phyloP scores from a whole-genome alignment of 2,113 vertebrate species.

The Periophthalmus modestus region DNA sequence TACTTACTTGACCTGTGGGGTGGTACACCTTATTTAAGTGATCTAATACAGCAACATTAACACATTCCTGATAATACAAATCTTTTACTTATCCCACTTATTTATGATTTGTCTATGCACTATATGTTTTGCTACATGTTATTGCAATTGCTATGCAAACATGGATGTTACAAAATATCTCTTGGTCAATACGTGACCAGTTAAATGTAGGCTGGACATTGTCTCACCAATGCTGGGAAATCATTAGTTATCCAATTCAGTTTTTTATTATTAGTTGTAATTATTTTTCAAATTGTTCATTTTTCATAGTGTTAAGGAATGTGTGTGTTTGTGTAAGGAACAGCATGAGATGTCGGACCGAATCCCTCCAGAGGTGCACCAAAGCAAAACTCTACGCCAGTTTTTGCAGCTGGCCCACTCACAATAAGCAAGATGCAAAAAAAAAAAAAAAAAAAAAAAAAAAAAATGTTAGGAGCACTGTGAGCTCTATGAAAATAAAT shows the following conservation, averaged over 20 bases:
- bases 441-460: not conserved
- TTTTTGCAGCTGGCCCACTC: conserved; percentile 55
- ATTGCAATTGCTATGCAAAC: not conserved
- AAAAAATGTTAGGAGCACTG: not conserved
- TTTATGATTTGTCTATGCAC: not conserved
- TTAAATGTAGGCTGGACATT: not conserved
- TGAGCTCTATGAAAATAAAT: too few relatives aligned
- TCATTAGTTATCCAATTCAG: not conserved
- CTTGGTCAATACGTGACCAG: conserved; percentile 1
- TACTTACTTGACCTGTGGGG: conserved; percentile 19
- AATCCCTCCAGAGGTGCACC: conserved; percentile 52
- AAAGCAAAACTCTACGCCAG: conserved; percentile 39
- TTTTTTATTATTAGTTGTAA: not conserved
- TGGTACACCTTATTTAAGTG: not conserved
- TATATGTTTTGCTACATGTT: not conserved
- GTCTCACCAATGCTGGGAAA: not conserved
- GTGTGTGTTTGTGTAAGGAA: conserved; percentile 52
- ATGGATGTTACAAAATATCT: not conserved
- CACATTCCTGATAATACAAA: not conserved
- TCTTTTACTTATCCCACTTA: not conserved
- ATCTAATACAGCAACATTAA: not conserved
- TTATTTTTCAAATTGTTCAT: not conserved
- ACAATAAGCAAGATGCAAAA: not conserved
- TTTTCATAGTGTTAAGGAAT: conserved; percentile 49
- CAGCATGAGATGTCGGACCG: conserved; percentile 64